These are phyloP conservation scores for Triplophysa rosa DNA, from an alignment of 2,113 vertebrate genomes.

Conservation along the genomic window DNA sequence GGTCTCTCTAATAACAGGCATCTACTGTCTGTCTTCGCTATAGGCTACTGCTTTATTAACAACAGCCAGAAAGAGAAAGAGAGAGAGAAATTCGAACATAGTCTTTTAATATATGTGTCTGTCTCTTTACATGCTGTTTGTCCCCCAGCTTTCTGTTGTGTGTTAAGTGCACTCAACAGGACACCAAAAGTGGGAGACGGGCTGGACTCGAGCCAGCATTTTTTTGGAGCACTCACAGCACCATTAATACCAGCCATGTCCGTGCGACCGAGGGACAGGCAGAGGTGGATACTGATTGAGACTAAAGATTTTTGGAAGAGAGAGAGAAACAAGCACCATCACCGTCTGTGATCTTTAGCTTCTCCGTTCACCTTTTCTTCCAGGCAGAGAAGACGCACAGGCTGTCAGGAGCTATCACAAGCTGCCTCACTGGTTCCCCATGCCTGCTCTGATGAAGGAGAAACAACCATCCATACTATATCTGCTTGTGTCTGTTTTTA, in stretches of 20 bases:
- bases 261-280: slow-evolving; percentile 2
- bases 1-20: neutral
- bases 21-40: neutral
- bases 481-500: too few species aligned
- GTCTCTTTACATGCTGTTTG: neutral
- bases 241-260: slow-evolving; percentile 26
- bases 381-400: slow-evolving; percentile 37
- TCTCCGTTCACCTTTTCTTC: slow-evolving; percentile 52
- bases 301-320: slow-evolving; percentile 45
- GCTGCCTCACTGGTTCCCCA: slow-evolving; percentile 30
- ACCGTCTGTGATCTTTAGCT: slow-evolving; percentile 42
- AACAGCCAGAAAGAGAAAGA: neutral
- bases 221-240: slow-evolving; percentile 14
- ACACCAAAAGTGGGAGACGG: neutral
- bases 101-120: neutral
- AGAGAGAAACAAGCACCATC: slow-evolving; percentile 30
- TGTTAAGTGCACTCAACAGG: slow-evolving; percentile 24
- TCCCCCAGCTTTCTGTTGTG: neutral
- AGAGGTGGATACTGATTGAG: slow-evolving; percentile 34
- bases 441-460: neutral
- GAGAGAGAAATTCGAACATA: neutral
- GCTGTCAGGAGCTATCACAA: slow-evolving; percentile 48
- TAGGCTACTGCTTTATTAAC: neutral
- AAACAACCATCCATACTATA: neutral
- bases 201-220: slow-evolving; percentile 2